Evolutionary conservation across 2,113 vertebrate species (phyloP).

Genomic region (Syrmaticus mikado): DNA sequence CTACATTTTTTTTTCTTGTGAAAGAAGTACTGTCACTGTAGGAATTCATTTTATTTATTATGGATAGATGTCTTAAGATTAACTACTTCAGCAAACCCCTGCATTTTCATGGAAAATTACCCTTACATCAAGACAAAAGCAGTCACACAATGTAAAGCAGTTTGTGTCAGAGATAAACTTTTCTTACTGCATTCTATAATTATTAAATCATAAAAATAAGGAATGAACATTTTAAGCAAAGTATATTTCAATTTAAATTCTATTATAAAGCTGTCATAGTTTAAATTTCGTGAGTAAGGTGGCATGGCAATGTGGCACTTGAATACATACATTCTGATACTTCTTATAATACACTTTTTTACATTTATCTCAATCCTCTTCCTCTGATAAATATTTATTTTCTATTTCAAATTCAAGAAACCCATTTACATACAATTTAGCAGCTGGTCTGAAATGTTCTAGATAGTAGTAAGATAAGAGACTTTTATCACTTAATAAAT

Average conservation of each 20-base stretch:
- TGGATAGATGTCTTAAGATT: background rate
- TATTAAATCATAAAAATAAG: constrained; percentile 47
- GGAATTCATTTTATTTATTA: background rate
- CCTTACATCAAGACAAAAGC: constrained; percentile 30
- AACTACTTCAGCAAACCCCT: constrained; percentile 14
- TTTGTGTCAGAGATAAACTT: constrained; percentile 48
- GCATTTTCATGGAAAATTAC: constrained; percentile 10
- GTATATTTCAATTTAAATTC: constrained; percentile 50
- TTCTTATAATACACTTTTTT: background rate
- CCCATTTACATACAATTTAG: background rate
- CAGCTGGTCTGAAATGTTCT: background rate
- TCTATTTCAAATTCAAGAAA: constrained; percentile 42
- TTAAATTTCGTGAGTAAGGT: constrained; percentile 61
- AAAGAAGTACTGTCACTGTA: background rate
- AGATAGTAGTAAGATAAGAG: background rate
- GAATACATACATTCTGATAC: constrained; percentile 6
- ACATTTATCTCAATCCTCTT: background rate
- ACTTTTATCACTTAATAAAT: background rate
- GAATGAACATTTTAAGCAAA: constrained; percentile 40
- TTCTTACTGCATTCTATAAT: constrained; percentile 49
- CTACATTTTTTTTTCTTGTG: background rate
- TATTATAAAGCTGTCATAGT: constrained; percentile 27
- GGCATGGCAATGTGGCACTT: constrained; percentile 14
- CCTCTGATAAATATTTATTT: constrained; percentile 14
- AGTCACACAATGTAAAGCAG: constrained; percentile 36